Evolutionary conservation across 1,140 invertebrate species (phyloP).

Genomic region (Saccostrea echinata): DNA sequence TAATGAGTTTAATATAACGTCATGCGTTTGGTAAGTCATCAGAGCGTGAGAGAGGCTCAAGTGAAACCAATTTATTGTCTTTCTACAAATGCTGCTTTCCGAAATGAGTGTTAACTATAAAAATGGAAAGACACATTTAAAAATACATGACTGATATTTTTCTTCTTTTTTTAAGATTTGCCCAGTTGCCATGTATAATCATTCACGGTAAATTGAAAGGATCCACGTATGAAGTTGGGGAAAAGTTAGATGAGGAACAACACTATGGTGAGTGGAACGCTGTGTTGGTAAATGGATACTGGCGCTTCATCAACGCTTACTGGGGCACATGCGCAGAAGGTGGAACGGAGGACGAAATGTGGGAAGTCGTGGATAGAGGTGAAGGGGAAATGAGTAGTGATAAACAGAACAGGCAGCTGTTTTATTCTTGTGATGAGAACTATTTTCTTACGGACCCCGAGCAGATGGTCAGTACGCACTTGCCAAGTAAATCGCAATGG

Average conservation of each 20-base stretch:
- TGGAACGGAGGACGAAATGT: conserved; percentile 44
- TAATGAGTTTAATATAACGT: no score
- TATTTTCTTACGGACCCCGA: conserved; percentile 82
- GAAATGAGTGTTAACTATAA: no score
- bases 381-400: conserved; percentile 57
- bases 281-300: conserved; percentile 67
- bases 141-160: background rate
- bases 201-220: conserved; percentile 73
- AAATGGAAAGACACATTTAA: background rate
- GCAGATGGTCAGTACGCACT: conserved; percentile 81
- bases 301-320: conserved; percentile 74
- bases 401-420: conserved; percentile 56
- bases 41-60: no score
- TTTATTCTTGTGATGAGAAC: conserved; percentile 77
- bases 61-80: no score
- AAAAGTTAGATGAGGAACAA: conserved; percentile 66
- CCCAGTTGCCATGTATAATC: conserved; percentile 70
- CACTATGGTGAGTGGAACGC: conserved; percentile 75
- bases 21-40: no score
- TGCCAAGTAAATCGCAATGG: conserved; percentile 77
- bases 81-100: no score
- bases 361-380: conserved; percentile 53
- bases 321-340: conserved; percentile 73
- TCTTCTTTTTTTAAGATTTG: conserved; percentile 62
- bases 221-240: conserved; percentile 72